These are phyloP conservation scores for Dyspetes luteomarginatus DNA, from an alignment of 2,888 invertebrate species.

Conservation along the genomic window DNA sequence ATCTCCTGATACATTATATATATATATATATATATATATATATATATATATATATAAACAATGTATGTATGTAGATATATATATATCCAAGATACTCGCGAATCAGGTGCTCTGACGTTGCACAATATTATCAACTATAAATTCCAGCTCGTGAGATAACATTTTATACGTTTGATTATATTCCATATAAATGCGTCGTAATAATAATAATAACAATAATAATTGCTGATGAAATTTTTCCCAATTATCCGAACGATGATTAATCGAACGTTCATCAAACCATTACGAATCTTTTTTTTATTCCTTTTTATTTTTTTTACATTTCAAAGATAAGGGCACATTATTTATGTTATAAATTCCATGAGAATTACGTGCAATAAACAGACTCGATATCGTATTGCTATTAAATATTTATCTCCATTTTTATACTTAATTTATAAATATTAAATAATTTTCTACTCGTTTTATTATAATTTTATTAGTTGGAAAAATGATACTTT, in stretches of 20 bases:
- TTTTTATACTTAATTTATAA: background rate
- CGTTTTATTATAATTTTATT: background rate
- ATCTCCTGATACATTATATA: background rate
- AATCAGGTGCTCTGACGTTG: slow-evolving; percentile 31
- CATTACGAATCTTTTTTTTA: background rate
- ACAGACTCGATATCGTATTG: background rate
- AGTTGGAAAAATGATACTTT: background rate
- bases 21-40: too few species aligned
- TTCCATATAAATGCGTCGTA: background rate
- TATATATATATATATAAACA: too few species aligned
- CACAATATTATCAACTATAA: slow-evolving; percentile 5
- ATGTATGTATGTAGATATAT: too few species aligned
- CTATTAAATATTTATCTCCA: background rate
- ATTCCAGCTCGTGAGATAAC: background rate
- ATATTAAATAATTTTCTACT: background rate
- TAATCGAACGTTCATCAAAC: background rate
- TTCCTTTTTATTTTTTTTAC: background rate
- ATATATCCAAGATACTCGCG: background rate
- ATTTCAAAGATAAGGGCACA: slow-evolving; percentile 31
- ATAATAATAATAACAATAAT: background rate
- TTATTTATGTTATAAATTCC: slow-evolving; percentile 41
- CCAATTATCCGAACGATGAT: too few species aligned
- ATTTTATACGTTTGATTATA: background rate
- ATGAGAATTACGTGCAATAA: slow-evolving; percentile 6
- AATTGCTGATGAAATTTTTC: background rate